Evolutionary conservation across 2,797 vertebrate genomes (phyloP).

Genomic region (Thamnophis elegans): DNA sequence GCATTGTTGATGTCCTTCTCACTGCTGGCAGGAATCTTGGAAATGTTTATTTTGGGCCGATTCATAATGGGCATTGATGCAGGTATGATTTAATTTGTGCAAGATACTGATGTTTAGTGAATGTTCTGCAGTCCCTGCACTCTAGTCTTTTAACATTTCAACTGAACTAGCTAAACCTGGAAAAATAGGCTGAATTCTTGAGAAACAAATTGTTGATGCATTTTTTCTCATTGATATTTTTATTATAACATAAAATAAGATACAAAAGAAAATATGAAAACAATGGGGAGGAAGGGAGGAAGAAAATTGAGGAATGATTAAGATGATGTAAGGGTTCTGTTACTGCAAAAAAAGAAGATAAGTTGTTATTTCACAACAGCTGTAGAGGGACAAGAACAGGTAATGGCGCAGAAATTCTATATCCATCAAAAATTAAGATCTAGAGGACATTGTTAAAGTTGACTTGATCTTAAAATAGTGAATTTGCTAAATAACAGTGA

Average conservation of each 20-base stretch:
- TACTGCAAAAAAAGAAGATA: too few species aligned
- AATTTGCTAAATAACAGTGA: neutral
- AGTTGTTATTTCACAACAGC: too few species aligned
- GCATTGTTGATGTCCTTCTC: conserved; percentile 83
- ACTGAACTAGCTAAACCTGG: neutral
- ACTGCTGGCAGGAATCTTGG: conserved; percentile 77
- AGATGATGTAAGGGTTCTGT: too few species aligned
- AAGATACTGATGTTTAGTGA: neutral
- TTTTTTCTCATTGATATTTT: too few species aligned
- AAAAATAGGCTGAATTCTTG: neutral
- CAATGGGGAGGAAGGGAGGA: too few species aligned
- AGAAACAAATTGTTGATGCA: neutral
- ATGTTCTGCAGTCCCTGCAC: neutral
- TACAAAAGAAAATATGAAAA: too few species aligned
- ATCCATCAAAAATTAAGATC: neutral
- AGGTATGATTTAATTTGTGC: conserved; percentile 73
- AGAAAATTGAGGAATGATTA: too few species aligned
- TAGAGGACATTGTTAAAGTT: neutral
- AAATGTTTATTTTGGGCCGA: conserved; percentile 91
- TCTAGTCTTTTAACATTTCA: neutral
- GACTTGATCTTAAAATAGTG: neutral
- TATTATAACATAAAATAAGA: too few species aligned
- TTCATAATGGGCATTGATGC: conserved; percentile 88
- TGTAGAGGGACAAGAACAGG: too few species aligned
- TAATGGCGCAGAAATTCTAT: neutral